Evolutionary conservation across 2,888 invertebrate genomes (phyloP), one percentile per base, ranked within the genome.

Genomic region (Hoplodrina ambigua): DNA sequence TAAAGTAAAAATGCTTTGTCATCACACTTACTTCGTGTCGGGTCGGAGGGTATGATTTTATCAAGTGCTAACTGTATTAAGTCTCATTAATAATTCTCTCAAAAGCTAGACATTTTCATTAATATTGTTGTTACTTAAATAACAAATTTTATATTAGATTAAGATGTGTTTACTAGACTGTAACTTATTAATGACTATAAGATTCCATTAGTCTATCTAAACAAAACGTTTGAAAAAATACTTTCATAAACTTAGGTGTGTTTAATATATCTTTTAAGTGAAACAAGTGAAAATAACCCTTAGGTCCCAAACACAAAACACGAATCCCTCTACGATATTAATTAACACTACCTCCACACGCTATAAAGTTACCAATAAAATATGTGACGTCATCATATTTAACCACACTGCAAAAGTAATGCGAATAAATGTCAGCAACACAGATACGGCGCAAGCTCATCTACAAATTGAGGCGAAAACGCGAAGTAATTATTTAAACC

Each of bases 401-500:
- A 76, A 88, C 89, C 90, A 78, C 86, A 86, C 79, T 85, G 85
- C 82, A 84, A 88, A 89, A 90, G 87, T 90, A 88, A 89, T 86
- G 81, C 88, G 86, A 87, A 91, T 92, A 90, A 93, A 92, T 90
- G 92, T 92, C 93, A 90, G 88, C 90, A 87, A 84, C 90, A 87
- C 89, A 90, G 88, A 91, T 90, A 90, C 88, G 87, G 85, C 87
- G 87, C 86, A 85, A 88, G 87, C 94, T 94, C 94, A 94, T 95
- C 94, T 94, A 93, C 95, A 95, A 96, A 95, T 96, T 94, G 95
- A 94, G 94, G 94, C 92, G 94, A 95, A 95, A 96, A 95, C 94
- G 94, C 91, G 92, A 87, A 93, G 95, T 95, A 96, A 95, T 95
- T 95, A 96, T 96, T 96, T 96, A 95, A 95, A 95, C 94, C 95